Evolutionary conservation across 2,797 vertebrate genomes (phyloP), one percentile per base, ranked within the genome.

Genomic region (Microctenopoma lineatum): DNA sequence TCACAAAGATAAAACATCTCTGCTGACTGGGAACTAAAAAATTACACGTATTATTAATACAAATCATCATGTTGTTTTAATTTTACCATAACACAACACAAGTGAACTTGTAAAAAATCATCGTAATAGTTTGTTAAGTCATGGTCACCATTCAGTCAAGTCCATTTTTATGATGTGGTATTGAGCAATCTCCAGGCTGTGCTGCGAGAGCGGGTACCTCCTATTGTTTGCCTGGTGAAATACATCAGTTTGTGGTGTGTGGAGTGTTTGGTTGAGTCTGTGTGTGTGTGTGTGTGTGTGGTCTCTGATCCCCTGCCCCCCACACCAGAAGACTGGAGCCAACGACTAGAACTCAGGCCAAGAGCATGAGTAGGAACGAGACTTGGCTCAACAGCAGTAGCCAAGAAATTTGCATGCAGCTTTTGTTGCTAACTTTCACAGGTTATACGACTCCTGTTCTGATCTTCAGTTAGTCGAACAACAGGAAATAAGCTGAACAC

Each of bases 281-380:
- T 71, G 55, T 70, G 52, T 75, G 21, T 73, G 34, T 69, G 47
- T 75, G 73, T 87, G 77, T 92, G 87, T 87, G 90, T 92, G 91
- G 88, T 91, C 87, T 87, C 57, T 77, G 61, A 70, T 83, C 75
- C 77, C 82, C 88, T 61, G 58, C 77, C 86, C 85, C 83, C 82
- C 59, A 70, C 78, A 63, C 66, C 68, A 77, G 80, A 81, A 55
- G 39, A 45, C 79, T 85, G 81, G 80, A 89, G 85, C 79, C 36
- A 15, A 85, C 70, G 71, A 56, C 60, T 55, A 44, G 72, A 70
- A 70, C 63, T 63, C 69, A 53, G 73, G 81, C 82, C 84, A 84
- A 76, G 63, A 84, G 80, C 75, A 51, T 54, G 73, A 83, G 80
- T 48, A 63, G 75, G 66, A 90, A 76, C 63, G 56, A 89, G 77